These are phyloP conservation scores for Corythaeola cristata DNA, from an alignment of 2,113 vertebrate species.

Conservation along the genomic window DNA sequence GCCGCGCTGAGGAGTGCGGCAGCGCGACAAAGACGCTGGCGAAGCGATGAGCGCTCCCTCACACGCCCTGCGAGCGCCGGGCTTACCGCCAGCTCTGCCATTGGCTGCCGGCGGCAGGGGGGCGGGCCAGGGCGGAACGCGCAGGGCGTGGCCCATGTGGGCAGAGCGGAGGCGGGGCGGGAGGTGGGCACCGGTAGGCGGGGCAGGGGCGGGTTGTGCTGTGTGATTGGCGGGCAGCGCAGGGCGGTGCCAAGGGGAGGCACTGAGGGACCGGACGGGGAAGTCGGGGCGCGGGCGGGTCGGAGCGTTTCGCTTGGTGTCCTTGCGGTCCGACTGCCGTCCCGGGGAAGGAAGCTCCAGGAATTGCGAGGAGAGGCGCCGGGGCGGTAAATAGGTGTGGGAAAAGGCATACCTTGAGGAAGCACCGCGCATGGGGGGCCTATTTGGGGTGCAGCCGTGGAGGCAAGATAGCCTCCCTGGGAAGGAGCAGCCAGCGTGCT, in stretches of 20 bases:
- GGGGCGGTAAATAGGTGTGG: neutral
- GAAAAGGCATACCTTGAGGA: no score
- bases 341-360: no score
- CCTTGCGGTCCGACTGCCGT: accelerated
- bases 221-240: neutral
- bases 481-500: neutral
- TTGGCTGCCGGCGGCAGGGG: neutral
- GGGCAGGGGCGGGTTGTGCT: neutral
- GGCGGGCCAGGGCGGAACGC: neutral
- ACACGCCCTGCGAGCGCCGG: neutral
- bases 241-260: neutral
- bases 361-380: neutral
- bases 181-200: neutral
- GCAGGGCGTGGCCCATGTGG: neutral
- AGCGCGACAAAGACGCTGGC: accelerated
- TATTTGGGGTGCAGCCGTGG: neutral
- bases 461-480: neutral
- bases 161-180: neutral
- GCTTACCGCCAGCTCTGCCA: neutral
- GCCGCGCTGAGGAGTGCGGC: accelerated
- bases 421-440: accelerated
- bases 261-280: accelerated
- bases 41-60: neutral
- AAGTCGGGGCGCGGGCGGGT: accelerated
- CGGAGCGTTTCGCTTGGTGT: no score